Percentiles rank a stretch among this genome's conserved stretches.
Evolutionary conservation across 2,797 vertebrate species (phyloP).

Genomic region (Falco novaeseelandiae): DNA sequence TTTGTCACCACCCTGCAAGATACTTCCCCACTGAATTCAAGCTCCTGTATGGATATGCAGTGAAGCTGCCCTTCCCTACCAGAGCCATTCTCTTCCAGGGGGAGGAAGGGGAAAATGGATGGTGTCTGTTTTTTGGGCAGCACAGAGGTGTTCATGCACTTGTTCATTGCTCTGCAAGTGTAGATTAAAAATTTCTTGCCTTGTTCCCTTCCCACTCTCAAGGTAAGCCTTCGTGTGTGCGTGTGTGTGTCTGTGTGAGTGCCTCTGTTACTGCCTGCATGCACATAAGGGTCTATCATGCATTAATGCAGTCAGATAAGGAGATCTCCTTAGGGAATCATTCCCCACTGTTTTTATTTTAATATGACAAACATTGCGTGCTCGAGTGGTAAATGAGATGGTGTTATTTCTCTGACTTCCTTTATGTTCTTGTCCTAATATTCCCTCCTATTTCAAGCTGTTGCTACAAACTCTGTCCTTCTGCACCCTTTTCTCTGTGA

Average conservation of each 20-base stretch:
- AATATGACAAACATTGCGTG: conserved; percentile 25
- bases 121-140: background rate
- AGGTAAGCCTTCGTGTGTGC: background rate
- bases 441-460: conserved; percentile 37
- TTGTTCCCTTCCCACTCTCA: background rate
- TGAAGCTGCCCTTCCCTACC: background rate
- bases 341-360: conserved; percentile 47
- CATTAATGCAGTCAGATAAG: conserved; percentile 46
- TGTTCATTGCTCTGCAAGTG: background rate
- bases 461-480: conserved; percentile 12
- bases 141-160: background rate
- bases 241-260: background rate
- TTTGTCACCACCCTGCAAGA: background rate
- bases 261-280: background rate
- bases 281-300: background rate
- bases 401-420: conserved; percentile 32
- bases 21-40: background rate
- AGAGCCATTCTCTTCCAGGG: background rate
- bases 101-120: background rate
- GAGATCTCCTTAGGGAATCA: conserved; percentile 20
- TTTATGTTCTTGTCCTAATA: conserved; percentile 47
- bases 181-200: background rate
- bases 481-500: background rate
- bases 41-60: accelerated
- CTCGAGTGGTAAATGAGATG: conserved; percentile 55